These are phyloP conservation scores for Platycheirus albimanus DNA, from an alignment of 2,888 invertebrate genomes.

Conservation along the genomic window DNA sequence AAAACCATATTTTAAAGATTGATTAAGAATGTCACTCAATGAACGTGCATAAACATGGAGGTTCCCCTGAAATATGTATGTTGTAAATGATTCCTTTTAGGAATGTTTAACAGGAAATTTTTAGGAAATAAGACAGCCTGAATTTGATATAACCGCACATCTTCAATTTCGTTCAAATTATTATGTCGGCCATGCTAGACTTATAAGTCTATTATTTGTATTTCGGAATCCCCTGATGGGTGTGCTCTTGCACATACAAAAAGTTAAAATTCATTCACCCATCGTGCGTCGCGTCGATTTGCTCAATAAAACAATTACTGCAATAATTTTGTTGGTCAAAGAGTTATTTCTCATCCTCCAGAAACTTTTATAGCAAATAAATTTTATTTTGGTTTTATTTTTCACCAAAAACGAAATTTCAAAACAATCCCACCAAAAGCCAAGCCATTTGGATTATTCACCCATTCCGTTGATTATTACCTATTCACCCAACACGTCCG, in stretches of 20 bases:
- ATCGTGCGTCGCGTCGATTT: slow-evolving; percentile 48
- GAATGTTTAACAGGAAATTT: no score
- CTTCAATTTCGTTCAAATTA: no score
- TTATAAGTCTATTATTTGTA: no score
- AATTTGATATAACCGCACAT: no score
- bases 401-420: slow-evolving; percentile 51
- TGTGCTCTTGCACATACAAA: slow-evolving; percentile 23
- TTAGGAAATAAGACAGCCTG: no score
- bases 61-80: no score
- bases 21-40: no score
- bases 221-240: background rate
- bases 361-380: slow-evolving; percentile 17
- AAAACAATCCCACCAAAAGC: slow-evolving; percentile 51
- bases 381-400: slow-evolving; percentile 35
- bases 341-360: slow-evolving; percentile 44
- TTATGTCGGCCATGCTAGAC: no score
- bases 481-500: slow-evolving; percentile 69
- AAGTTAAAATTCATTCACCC: slow-evolving; percentile 41
- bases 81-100: no score
- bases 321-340: slow-evolving; percentile 26
- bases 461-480: slow-evolving; percentile 43
- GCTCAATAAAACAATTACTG: slow-evolving; percentile 38
- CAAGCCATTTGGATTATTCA: slow-evolving; percentile 12
- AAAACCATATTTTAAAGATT: no score
- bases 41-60: no score